Percentiles rank a stretch among this genome's conserved stretches.
phyloP scores from a whole-genome alignment of 1,140 invertebrate species.

The Uloborus diversus region DNA sequence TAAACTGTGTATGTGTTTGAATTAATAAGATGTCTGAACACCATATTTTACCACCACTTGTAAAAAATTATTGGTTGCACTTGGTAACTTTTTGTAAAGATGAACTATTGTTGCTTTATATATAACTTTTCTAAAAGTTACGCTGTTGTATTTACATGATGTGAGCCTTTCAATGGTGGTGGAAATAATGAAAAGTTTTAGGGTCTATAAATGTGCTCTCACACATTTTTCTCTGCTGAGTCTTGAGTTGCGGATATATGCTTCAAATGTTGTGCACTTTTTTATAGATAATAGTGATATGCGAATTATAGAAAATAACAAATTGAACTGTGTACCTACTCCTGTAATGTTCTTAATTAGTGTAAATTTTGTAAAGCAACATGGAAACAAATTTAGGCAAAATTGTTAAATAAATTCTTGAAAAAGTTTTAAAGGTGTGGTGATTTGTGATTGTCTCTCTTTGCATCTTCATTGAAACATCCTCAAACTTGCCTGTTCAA shows the following conservation, averaged over 20 bases:
- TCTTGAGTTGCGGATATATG: constrained; percentile 35
- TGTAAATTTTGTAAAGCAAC: constrained; percentile 57
- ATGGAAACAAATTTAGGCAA: constrained; percentile 44
- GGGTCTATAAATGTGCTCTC: constrained; percentile 21
- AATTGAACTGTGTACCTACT: constrained; percentile 51
- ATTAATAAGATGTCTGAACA: neutral
- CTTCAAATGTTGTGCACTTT: constrained; percentile 53
- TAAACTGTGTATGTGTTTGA: neutral
- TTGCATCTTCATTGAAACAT: no score
- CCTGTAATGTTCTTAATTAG: constrained; percentile 50
- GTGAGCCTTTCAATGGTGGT: neutral
- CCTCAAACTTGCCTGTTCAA: no score
- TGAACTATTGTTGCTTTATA: constrained; percentile 7
- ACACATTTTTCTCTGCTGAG: constrained; percentile 44
- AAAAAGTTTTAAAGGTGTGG: neutral
- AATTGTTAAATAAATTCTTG: constrained; percentile 53
- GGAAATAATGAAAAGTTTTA: constrained; percentile 36
- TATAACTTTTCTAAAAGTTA: neutral
- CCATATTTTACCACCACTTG: neutral
- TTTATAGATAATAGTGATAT: constrained; percentile 53
- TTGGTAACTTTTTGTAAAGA: neutral
- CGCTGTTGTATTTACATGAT: constrained; percentile 9
- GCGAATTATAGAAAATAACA: constrained; percentile 39
- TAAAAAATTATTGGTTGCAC: neutral
- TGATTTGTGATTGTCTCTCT: no score